Evolutionary conservation across 2,113 vertebrate genomes (phyloP), one percentile per base, ranked within the genome.

Genomic region (Leptobrachium ailaonicum): DNA sequence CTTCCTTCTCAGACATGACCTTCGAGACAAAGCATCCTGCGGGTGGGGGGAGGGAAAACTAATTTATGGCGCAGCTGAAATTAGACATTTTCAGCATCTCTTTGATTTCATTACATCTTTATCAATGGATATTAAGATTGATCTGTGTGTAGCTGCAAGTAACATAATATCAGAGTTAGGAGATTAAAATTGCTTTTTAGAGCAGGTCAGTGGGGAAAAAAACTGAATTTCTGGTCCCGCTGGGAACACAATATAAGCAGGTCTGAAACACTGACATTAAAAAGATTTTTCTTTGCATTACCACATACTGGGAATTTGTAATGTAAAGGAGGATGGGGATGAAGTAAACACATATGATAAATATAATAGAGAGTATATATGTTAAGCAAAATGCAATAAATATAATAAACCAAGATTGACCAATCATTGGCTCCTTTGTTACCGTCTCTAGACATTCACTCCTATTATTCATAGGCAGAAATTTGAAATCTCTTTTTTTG

Each of bases 1-100:
- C 90, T 90, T 83, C 60, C 56, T 74, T 63, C 80, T 13, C 41
- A 69, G 68, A 2, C 64, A 71, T 85, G 83, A 83, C 71, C 71
- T 88, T 87, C 66, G 56, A 82, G 77, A 53, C 78, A 68, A 84
- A 76, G 42, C 14, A 13, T 41, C 2, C 32, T 76, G 41, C 66
- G 11, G 47, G 71, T 50, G 64, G 20, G 54, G 63, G 10, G 7
- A 64, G 71, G 41, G 68, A 75, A 78, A 82, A 83, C 20, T 45
- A 53, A 66, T 71, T 79, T 66, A 76, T 76, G 43, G 14, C 42
- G 12, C n/a, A 10, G 75, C 41, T 71, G 60, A 56, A 84, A 79
- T 85, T 76, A 74, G 45, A 69, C 32, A 75, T 69, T 83, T 2
- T 76, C 81, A 76, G n/a, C 78, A 2, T 47, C 88, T 83, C 67